Evolutionary conservation across 2,113 vertebrate genomes (phyloP).

Genomic region (Laticauda laticaudata): DNA sequence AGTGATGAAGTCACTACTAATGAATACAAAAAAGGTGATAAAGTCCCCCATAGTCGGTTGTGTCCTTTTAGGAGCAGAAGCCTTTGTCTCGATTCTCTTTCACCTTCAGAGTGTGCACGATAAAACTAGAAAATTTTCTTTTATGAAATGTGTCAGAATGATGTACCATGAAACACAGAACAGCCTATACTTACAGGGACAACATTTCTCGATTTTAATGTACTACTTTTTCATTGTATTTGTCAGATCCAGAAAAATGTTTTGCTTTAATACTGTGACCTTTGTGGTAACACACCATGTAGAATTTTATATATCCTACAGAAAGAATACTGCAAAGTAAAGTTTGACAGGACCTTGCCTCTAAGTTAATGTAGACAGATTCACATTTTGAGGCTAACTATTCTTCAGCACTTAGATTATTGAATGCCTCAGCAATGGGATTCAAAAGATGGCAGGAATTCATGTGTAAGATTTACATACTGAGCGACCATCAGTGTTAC

Average conservation of each 20-base stretch:
- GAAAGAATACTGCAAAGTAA: not conserved
- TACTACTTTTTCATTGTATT: not conserved
- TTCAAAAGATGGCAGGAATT: not conserved
- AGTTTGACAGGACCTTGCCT: not conserved
- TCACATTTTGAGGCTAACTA: not conserved
- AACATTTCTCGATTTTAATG: not conserved
- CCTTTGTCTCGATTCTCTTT: not conserved
- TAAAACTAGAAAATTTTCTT: not conserved
- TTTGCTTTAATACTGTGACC: not conserved
- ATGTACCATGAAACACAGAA: not conserved
- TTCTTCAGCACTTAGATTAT: not conserved
- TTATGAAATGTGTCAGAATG: not conserved
- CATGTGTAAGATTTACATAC: not conserved
- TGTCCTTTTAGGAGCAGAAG: not conserved
- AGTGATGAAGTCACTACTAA: not conserved
- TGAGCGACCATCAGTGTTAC: not conserved
- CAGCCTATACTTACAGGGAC: not conserved
- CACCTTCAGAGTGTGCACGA: not conserved
- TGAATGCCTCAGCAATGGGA: too few relatives aligned
- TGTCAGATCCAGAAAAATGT: not conserved
- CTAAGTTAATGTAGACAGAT: not conserved
- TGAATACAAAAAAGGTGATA: not conserved
- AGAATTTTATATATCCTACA: not conserved
- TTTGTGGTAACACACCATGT: not conserved
- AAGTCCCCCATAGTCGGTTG: not conserved